A percentile compares a stretch with the other conserved stretches of the same genome.
phyloP scores from a whole-genome alignment of 2,888 invertebrate genomes.

The Kuschelorhynchus macadamiae region DNA sequence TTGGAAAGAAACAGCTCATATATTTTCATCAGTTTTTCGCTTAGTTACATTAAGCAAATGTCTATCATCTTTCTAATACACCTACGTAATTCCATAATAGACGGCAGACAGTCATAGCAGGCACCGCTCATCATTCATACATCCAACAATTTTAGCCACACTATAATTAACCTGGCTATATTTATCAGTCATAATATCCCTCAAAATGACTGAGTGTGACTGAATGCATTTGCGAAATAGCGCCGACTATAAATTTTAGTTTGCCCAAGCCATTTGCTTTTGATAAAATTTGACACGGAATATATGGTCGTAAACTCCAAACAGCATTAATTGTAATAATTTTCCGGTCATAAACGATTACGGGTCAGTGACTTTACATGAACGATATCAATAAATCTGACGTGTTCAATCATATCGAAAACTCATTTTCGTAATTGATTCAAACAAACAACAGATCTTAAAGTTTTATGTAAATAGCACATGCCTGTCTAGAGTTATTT shows the following conservation, averaged over 20 bases:
- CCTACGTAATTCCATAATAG: no score
- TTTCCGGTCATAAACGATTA: constrained; percentile 20
- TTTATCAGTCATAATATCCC: constrained; percentile 35
- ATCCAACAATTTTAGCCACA: constrained; percentile 14
- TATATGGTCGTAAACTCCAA: constrained; percentile 9
- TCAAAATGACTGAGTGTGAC: constrained; percentile 22
- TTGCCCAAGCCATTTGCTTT: constrained; percentile 32
- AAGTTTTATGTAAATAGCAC: no score
- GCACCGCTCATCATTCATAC: no score
- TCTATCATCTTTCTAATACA: no score
- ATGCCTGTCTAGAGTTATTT: no score
- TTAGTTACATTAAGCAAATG: no score
- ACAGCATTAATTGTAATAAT: constrained; percentile 29
- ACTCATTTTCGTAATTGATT: no score
- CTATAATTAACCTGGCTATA: constrained; percentile 23
- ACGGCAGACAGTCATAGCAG: no score
- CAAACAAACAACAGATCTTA: no score
- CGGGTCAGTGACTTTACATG: background rate
- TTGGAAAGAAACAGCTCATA: no score
- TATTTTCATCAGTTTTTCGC: no score
- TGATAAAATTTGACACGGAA: constrained; percentile 36
- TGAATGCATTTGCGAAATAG: constrained; percentile 31
- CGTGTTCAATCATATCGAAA: background rate
- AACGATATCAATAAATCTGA: background rate
- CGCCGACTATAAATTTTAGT: constrained; percentile 34